Conservation (phyloP, 2,797 vertebrate species). For the Trematomus bernacchii region DNA sequence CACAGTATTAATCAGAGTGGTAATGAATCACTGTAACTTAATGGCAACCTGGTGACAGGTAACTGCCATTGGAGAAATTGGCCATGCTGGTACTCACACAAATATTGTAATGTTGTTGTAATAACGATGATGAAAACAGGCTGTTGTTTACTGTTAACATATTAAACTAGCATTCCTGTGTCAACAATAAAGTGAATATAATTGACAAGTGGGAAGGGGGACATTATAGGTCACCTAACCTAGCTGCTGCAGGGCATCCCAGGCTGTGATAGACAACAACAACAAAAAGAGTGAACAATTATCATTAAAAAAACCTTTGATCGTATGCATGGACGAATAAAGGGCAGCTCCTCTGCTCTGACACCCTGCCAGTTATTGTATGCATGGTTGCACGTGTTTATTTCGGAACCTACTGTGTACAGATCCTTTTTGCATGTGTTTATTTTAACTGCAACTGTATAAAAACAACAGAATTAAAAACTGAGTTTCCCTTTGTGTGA, state of each 20-base stretch:
- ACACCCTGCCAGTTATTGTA: too few species aligned
- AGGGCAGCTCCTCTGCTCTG: too few species aligned
- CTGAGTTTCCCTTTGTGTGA: too few species aligned
- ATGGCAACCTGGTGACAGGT: not conserved
- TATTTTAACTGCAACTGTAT: too few species aligned
- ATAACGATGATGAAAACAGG: not conserved
- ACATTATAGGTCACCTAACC: not conserved
- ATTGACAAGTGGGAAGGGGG: not conserved
- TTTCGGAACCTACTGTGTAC: too few species aligned
- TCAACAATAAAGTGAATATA: not conserved
- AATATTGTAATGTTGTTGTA: not conserved
- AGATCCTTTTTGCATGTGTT: too few species aligned
- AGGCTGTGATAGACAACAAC: not conserved
- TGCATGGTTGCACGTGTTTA: too few species aligned
- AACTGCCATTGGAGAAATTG: not conserved
- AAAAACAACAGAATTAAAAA: too few species aligned
- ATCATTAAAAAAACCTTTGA: too few species aligned
- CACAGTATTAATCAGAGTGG: not conserved
- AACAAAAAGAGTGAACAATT: not conserved
- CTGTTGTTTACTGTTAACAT: not conserved
- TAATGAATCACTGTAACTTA: not conserved
- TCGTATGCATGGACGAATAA: too few species aligned
- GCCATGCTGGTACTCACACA: not conserved
- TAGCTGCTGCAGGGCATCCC: too few species aligned
- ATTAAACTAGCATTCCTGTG: not conserved